Conservation (phyloP, 2,113 vertebrate genomes). For the Entosphenus tridentatus region DNA sequence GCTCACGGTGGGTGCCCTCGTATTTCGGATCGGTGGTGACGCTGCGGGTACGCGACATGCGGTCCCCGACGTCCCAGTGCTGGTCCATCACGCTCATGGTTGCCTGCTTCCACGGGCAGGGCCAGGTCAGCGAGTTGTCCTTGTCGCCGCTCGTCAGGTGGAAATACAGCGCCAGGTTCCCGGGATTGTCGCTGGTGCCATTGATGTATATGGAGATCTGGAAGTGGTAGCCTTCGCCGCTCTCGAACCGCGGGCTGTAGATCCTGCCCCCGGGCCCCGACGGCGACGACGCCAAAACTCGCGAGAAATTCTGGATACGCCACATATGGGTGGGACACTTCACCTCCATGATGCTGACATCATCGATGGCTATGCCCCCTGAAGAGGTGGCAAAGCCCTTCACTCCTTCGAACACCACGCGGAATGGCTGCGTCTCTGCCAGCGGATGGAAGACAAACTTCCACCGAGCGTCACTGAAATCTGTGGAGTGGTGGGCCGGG, state of each 20-base stretch:
- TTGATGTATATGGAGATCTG: constrained; percentile 33
- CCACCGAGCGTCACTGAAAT: constrained; percentile 31
- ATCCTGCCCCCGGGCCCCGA: constrained; percentile 12
- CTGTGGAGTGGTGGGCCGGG: no score
- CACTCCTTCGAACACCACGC: constrained; percentile 43
- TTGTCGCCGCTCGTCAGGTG: constrained; percentile 43
- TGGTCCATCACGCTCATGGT: constrained; percentile 4
- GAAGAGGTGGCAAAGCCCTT: constrained; percentile 17
- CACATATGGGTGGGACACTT: constrained; percentile 52
- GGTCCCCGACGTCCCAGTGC: constrained; percentile 40
- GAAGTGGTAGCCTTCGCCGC: constrained; percentile 50
- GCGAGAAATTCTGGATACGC: constrained; percentile 44
- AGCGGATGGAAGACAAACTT: constrained; percentile 46
- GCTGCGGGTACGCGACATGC: constrained; percentile 48
- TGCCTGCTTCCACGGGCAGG: constrained; percentile 45
- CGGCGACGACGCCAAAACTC: constrained; percentile 22
- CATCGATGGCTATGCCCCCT: constrained; percentile 61
- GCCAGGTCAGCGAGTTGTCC: constrained; percentile 40
- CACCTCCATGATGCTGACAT: constrained; percentile 73
- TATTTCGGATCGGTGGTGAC: constrained; percentile 38
- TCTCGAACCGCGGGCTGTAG: constrained; percentile 46
- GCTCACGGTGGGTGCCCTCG: no score
- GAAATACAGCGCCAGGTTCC: constrained; percentile 30
- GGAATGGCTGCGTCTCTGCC: constrained; percentile 34
- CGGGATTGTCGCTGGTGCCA: constrained; percentile 10